Base-by-base conservation (phyloP, 1,140 invertebrate genomes). In the Bombus polaris region DNA sequence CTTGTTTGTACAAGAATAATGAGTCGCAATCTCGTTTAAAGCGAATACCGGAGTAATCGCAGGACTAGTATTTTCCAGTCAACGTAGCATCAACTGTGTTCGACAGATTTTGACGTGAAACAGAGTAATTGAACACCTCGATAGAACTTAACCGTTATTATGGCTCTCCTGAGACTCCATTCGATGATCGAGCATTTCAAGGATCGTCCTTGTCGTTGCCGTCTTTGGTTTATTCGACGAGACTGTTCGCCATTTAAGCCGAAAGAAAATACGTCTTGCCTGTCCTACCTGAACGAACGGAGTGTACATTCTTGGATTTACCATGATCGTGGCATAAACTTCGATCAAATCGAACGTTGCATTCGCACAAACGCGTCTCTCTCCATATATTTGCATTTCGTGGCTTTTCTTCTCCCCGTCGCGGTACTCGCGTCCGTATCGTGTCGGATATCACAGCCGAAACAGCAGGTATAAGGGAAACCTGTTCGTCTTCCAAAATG, bases 391-490 rank as follows among this genome's bases (percentile, higher is more conserved):
- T 35, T 37, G 10, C 53, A 28, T 66, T 66, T 22, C 39, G n/a
- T 22, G 28, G 3, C 18, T 5, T 6, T 12, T 22, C 32, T 22
- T 32, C 13, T 32, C 1, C 1, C 39, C 10, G 22, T 35, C 39
- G 35, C 25, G 28, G 28, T 65, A 12, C 25, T 18, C 39, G 47
- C 47, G 18, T 22, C 18, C 47, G 18, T 12, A n/a, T 66, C 66
- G 59, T 25, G 15, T 74, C 66, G 37, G 39, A 66, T 86, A 82
- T 81, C 87, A 79, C 39, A 78, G 65, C 62, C 35, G 18, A 44
- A 68, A 62, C 47, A 18, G 70, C 66, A 44, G 35, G 39, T 66
- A 72, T 39, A 10, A 9, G 35, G 13, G 57, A 22, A 71, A 42
- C 32, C 62, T n/a, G 37, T 71, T 70, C 74, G 18, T 5, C 18